phyloP scores from a whole-genome alignment of 2,797 vertebrate species.

The Pagetopsis macropterus region DNA sequence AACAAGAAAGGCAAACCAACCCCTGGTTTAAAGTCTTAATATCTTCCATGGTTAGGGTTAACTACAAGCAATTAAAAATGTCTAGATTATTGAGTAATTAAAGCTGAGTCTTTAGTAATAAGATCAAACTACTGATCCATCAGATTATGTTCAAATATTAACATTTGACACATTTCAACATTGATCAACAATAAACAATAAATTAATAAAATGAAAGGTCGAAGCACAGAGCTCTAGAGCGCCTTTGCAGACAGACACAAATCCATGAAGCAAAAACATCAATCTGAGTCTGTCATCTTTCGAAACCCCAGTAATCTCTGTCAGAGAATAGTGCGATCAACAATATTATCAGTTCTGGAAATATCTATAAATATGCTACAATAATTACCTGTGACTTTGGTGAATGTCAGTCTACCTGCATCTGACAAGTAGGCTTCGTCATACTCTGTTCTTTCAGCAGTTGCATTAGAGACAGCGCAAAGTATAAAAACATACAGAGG shows the following conservation, averaged over 20 bases:
- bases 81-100: conserved; percentile 12
- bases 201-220: conserved; percentile 32
- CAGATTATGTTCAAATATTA: conserved; percentile 24
- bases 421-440: conserved; percentile 19
- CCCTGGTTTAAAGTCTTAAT: background rate
- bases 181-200: conserved; percentile 28
- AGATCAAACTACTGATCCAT: conserved; percentile 25
- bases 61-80: conserved; percentile 5
- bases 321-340: conserved; percentile 54
- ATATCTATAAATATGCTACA: conserved; percentile 59
- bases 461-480: background rate
- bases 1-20: background rate
- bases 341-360: conserved; percentile 41
- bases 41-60: background rate
- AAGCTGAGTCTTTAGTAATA: conserved; percentile 34
- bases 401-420: conserved; percentile 37
- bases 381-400: conserved; percentile 47
- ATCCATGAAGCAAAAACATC: conserved; percentile 50
- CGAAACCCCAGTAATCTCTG: conserved; percentile 53
- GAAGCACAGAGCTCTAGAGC: conserved; percentile 15
- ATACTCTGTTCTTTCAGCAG: conserved; percentile 4
- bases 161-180: conserved; percentile 39
- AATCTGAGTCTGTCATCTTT: conserved; percentile 51
- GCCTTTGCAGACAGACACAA: conserved; percentile 38
- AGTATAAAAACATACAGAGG: background rate